A percentile compares a stretch with the other conserved stretches of the same genome.
Conservation (phyloP, 2,797 vertebrate genomes). For the Enteromius afrohamiltoni region DNA sequence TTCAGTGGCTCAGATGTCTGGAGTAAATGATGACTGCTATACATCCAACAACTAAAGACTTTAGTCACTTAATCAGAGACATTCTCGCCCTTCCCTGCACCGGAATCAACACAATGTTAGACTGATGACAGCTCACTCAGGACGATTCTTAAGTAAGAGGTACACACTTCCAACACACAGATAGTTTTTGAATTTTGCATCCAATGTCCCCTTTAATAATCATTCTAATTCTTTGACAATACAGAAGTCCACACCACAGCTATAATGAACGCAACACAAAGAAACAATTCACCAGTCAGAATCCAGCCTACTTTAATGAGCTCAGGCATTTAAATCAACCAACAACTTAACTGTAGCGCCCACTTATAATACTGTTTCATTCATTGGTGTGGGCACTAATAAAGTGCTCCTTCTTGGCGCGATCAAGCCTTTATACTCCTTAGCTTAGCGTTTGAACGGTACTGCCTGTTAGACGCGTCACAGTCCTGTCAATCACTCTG, state of each 20-base stretch:
- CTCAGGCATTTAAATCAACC: not conserved
- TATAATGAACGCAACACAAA: not conserved
- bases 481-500: constrained; percentile 42
- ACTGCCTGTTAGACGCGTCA: constrained; percentile 11
- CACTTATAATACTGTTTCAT: not conserved
- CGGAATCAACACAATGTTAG: no score
- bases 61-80: no score
- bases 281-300: not conserved
- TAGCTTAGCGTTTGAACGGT: constrained; percentile 12
- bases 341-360: not conserved
- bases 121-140: no score
- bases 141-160: no score
- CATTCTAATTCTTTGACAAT: not conserved
- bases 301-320: not conserved
- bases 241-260: not conserved
- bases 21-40: no score
- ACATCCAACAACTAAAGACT: no score
- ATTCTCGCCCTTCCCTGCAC: no score
- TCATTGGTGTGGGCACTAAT: not conserved
- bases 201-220: not conserved
- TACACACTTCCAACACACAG: no score
- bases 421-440: not conserved
- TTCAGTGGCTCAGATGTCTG: no score
- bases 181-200: no score
- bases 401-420: not conserved